Evolutionary conservation across 2,888 invertebrate genomes (phyloP), one percentile per base, ranked within the genome.

Genomic region (Mesorhabditis spiculigera): DNA sequence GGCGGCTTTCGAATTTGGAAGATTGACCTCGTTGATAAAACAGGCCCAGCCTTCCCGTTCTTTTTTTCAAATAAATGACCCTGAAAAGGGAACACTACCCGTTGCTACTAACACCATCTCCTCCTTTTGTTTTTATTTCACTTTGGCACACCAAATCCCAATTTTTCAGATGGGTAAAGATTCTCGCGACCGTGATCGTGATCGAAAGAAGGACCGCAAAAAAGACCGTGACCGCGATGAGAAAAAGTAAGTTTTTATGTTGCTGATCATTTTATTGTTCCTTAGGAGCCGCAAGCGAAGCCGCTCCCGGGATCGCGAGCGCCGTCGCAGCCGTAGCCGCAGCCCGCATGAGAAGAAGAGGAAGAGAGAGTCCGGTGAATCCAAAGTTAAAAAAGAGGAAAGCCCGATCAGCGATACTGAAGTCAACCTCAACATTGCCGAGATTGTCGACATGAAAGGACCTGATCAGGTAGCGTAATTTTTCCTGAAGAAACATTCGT

Each of bases 161-260:
- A 28, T 28, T 28, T 28, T 28, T 28, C 28, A 28, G 28, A 69
- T 78, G 73, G 41, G 76, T 75, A 8, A 71, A 45, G 5, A 77
- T 68, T 8, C 78, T 42, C 66, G 72, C 63, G 70, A 67, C 28
- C 66, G 68, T 5, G 67, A 72, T 4, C 65, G 75, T 5, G 71
- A 77, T 43, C 68, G 75, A 6, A 65, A 70, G 4, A 65, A 70
- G 41, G 73, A 74, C 13, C 68, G 73, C 6, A 69, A 76, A 67
- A 68, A 65, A 8, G 67, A 70, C n/a, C 68, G 76, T 4, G 72
- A 70, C 10, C 64, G 68, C 45, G 68, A 71, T 8, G 71, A 45
- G 63, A 61, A 69, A 45, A 44, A 43, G 5, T 16, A 8, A 65
- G 65, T 42, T 43, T 16, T 28, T 65, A n/a, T 65, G n/a, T n/a